A percentile compares a stretch with the other conserved stretches of the same genome.
Conservation (phyloP, 2,888 invertebrate species). For the Conops quadrifasciatus region DNA sequence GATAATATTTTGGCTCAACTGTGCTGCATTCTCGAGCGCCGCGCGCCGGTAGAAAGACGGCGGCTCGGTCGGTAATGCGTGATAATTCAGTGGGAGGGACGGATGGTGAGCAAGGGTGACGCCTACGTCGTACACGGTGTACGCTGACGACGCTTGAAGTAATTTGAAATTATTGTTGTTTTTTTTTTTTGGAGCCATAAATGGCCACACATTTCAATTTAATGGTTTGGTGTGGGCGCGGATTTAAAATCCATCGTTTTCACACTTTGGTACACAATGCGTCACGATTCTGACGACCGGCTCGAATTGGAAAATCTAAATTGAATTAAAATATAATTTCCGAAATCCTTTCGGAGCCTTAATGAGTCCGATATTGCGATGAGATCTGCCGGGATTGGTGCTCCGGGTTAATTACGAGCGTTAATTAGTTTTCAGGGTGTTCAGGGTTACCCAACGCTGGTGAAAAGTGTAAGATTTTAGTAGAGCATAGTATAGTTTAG, state of each 20-base stretch:
- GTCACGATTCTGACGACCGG: neutral
- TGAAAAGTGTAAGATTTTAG: too few species aligned
- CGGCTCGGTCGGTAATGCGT: neutral
- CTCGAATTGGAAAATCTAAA: conserved; percentile 13
- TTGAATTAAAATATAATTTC: conserved; percentile 30
- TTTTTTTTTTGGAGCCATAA: neutral
- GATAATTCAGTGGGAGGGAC: neutral
- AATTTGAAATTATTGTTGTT: too few species aligned
- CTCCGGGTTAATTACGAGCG: conserved; percentile 6
- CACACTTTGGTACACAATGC: neutral
- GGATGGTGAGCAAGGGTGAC: neutral
- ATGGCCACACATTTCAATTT: neutral
- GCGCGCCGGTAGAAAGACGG: neutral
- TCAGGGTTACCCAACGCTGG: neutral
- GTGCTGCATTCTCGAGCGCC: neutral
- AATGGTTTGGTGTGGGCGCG: neutral
- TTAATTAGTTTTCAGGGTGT: neutral
- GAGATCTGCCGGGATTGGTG: neutral
- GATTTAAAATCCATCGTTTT: neutral
- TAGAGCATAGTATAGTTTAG: too few species aligned
- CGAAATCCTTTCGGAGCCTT: neutral
- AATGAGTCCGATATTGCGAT: conserved; percentile 17
- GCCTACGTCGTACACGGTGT: too few species aligned
- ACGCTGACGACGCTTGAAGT: too few species aligned
- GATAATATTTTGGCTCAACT: conserved; percentile 7